Evolutionary conservation across 2,797 vertebrate genomes (phyloP).

Genomic region (Zalophus californianus): DNA sequence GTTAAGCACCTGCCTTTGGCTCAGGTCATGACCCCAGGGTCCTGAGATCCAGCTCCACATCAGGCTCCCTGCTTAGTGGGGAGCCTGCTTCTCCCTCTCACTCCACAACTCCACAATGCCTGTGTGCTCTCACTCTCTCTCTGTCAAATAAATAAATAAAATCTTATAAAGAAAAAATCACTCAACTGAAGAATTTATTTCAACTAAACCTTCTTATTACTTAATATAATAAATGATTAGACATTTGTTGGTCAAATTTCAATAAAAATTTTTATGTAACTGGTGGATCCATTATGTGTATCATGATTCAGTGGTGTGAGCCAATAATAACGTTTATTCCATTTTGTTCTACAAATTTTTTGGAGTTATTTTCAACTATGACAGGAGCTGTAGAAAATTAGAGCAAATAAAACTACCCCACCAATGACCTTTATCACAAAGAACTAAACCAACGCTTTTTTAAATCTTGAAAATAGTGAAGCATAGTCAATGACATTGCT

Average conservation of each 20-base stretch:
- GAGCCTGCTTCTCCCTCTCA: no score
- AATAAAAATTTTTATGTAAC: background rate
- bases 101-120: no score
- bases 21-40: no score
- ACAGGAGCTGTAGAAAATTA: background rate
- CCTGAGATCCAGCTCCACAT: no score
- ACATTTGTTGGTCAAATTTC: background rate
- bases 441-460: background rate
- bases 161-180: background rate
- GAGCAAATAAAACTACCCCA: background rate
- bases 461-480: background rate
- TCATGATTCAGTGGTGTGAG: background rate
- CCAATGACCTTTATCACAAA: background rate
- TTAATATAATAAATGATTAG: background rate
- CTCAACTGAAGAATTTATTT: background rate
- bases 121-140: no score
- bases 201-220: background rate
- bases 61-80: no score
- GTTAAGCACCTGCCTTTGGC: background rate
- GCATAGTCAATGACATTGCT: background rate
- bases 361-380: background rate
- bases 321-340: background rate
- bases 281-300: background rate
- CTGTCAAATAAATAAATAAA: no score
- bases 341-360: background rate